Conservation (phyloP, 2,113 vertebrate species). For the Rostratula benghalensis region DNA sequence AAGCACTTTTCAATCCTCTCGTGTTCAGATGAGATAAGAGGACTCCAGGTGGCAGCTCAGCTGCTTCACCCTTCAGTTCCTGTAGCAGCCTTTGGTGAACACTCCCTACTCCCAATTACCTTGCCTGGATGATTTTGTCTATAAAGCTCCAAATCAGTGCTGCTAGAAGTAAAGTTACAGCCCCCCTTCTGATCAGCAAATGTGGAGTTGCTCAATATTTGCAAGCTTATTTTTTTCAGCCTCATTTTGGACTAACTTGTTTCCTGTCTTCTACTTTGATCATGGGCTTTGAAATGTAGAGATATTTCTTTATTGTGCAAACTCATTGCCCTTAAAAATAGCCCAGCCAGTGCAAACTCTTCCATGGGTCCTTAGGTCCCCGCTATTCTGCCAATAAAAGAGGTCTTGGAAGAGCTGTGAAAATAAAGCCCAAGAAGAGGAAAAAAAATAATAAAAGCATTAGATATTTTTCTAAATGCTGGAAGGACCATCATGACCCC, state of each 20-base stretch:
- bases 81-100: background rate
- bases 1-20: background rate
- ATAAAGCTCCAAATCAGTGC: background rate
- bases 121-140: background rate
- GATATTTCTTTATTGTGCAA: background rate
- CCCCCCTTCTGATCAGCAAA: background rate
- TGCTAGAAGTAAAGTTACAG: background rate
- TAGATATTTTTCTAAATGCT: background rate
- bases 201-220: background rate
- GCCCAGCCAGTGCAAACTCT: background rate
- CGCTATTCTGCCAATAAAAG: background rate
- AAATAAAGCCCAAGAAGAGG: background rate
- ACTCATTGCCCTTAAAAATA: background rate
- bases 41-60: background rate
- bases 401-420: background rate
- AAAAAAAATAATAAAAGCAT: background rate
- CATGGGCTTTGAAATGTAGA: background rate
- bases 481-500: background rate
- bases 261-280: background rate
- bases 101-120: rapidly evolving
- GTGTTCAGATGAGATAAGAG: background rate
- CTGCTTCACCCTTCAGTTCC: background rate
- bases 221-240: background rate
- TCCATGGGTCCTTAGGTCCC: background rate
- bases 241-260: background rate